phyloP scores from a whole-genome alignment of 2,888 invertebrate genomes.

The Hermodice carunculata region DNA sequence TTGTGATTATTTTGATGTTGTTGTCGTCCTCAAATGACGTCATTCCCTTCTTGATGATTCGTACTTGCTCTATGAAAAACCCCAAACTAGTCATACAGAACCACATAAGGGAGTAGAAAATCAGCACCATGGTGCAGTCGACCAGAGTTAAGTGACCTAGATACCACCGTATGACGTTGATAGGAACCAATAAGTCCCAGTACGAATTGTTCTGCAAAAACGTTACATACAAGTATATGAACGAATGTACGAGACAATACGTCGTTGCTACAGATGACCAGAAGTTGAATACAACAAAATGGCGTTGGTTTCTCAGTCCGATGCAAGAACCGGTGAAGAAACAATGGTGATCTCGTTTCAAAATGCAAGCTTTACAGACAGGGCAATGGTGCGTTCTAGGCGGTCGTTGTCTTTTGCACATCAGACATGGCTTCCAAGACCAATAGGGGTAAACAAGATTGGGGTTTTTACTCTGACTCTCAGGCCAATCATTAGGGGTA shows the following conservation, averaged over 20 bases:
- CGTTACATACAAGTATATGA: constrained; percentile 22
- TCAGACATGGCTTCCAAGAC: constrained; percentile 62
- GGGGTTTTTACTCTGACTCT: not conserved
- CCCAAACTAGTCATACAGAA: constrained; percentile 46
- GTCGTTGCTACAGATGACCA: constrained; percentile 49
- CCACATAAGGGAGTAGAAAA: constrained; percentile 48
- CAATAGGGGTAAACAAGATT: constrained; percentile 58
- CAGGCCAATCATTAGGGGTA: not conserved
- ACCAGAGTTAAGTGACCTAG: constrained; percentile 40
- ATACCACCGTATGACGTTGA: constrained; percentile 45
- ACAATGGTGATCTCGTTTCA: constrained; percentile 67
- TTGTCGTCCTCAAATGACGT: constrained; percentile 58
- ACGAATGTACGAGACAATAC: constrained; percentile 44
- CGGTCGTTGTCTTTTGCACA: constrained; percentile 55
- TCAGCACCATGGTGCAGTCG: constrained; percentile 40
- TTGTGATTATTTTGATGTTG: constrained; percentile 49
- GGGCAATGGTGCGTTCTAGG: constrained; percentile 65
- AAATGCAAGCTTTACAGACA: constrained; percentile 58
- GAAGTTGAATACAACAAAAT: constrained; percentile 58
- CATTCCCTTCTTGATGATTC: constrained; percentile 44
- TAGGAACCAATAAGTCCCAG: constrained; percentile 51
- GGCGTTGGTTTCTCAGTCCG: constrained; percentile 61
- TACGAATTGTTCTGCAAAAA: constrained; percentile 30
- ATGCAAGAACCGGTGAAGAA: constrained; percentile 62
- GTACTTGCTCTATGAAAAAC: constrained; percentile 46